phyloP scores from a whole-genome alignment of 2,797 vertebrate genomes.

The Alcedo atthis region DNA sequence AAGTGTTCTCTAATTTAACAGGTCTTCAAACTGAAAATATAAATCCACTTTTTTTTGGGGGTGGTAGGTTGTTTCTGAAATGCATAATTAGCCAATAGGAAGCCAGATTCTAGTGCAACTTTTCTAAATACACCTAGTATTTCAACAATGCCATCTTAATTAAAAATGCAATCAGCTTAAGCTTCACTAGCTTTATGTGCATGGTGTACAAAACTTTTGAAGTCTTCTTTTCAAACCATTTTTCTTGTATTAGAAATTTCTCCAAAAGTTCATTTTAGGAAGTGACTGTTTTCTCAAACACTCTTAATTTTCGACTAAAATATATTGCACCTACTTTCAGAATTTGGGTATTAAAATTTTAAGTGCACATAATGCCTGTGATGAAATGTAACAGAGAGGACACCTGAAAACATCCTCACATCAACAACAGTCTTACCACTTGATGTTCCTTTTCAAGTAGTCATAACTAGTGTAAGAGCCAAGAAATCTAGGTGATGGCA shows the following conservation, averaged over 20 bases:
- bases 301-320: background rate
- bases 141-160: constrained; percentile 72
- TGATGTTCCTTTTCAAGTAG: constrained; percentile 84
- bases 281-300: background rate
- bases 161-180: constrained; percentile 71
- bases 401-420: constrained; percentile 78
- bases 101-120: background rate
- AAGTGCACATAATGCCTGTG: constrained; percentile 81
- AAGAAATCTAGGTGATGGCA: constrained; percentile 83
- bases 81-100: background rate
- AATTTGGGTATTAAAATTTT: background rate
- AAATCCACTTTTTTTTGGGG: background rate
- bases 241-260: background rate
- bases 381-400: constrained; percentile 73
- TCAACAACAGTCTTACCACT: constrained; percentile 81
- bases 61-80: background rate
- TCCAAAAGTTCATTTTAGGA: background rate
- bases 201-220: background rate
- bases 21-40: background rate
- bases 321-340: background rate
- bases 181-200: constrained; percentile 78
- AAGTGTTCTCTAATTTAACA: background rate
- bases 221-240: background rate
- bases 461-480: constrained; percentile 84
- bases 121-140: constrained; percentile 66